phyloP scores from a whole-genome alignment of 2,797 vertebrate species.

The Nyctalus aviator region DNA sequence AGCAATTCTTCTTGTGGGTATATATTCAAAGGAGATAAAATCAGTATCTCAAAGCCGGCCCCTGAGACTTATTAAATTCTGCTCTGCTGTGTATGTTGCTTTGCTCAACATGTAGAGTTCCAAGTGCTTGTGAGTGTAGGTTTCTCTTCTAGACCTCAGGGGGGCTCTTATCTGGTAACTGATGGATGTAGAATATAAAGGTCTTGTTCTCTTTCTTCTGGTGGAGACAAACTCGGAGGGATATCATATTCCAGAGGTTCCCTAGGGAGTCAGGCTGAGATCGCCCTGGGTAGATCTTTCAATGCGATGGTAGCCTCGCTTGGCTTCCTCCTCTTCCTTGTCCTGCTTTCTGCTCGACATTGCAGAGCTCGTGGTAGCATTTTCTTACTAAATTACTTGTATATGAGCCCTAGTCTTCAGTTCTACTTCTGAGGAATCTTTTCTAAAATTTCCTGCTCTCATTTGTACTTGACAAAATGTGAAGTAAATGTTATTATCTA shows the following conservation, averaged over 20 bases:
- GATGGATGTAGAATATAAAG: background rate
- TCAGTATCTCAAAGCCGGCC: background rate
- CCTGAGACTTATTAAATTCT: background rate
- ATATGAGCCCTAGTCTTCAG: background rate
- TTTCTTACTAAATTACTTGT: background rate
- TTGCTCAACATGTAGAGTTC: background rate
- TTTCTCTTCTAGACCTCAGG: background rate
- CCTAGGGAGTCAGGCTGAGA: background rate
- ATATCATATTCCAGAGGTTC: background rate
- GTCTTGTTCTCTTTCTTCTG: background rate
- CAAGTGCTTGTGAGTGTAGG: background rate
- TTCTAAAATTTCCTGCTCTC: background rate
- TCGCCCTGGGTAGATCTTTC: background rate
- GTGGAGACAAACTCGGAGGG: background rate
- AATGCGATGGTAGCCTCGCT: background rate
- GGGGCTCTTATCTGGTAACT: background rate
- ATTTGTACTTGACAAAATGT: background rate
- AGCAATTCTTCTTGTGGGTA: too few species aligned
- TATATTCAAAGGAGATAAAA: too few species aligned
- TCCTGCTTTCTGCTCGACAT: background rate
- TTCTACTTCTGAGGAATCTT: background rate
- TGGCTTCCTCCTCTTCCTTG: background rate
- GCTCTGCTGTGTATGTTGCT: background rate
- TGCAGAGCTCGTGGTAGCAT: background rate
- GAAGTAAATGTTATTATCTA: background rate